phyloP scores from a whole-genome alignment of 35 echinoderm and acorn worm genomes.

The Acanthaster planci region DNA sequence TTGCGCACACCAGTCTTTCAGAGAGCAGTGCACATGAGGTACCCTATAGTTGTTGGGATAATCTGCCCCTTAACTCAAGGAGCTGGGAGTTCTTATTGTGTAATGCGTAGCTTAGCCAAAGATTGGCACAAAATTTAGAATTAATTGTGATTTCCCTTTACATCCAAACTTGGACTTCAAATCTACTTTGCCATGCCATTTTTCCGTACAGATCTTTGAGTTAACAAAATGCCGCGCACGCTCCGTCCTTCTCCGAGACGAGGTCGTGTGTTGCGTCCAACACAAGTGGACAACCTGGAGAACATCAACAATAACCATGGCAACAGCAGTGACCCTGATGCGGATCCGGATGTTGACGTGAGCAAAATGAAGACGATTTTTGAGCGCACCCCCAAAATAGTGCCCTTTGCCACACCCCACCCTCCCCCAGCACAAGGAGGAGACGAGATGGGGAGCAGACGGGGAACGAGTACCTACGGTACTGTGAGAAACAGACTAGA shows the following conservation, averaged over 20 bases:
- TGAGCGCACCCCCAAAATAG: not conserved
- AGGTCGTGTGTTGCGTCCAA: not conserved
- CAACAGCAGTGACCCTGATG: not conserved
- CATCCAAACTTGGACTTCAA: too few relatives aligned
- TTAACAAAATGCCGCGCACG: not conserved
- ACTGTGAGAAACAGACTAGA: constrained; percentile 5
- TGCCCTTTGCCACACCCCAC: not conserved
- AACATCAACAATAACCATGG: not conserved
- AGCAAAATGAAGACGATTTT: not conserved
- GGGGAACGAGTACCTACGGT: not conserved
- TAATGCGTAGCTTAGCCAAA: too few relatives aligned
- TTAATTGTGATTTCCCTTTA: too few relatives aligned
- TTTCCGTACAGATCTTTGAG: too few relatives aligned
- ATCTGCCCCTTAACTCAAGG: too few relatives aligned
- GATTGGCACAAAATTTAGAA: too few relatives aligned
- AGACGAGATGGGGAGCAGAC: not conserved
- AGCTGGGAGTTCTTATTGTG: too few relatives aligned
- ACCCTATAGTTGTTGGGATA: too few relatives aligned
- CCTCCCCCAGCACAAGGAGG: not conserved
- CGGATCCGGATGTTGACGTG: not conserved
- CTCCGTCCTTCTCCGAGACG: not conserved
- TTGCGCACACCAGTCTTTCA: too few relatives aligned
- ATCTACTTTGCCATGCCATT: too few relatives aligned
- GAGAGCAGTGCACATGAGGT: too few relatives aligned
- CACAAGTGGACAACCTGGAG: not conserved